Evolutionary conservation across 2,113 vertebrate species (phyloP).

Genomic region (Alouatta palliata): DNA sequence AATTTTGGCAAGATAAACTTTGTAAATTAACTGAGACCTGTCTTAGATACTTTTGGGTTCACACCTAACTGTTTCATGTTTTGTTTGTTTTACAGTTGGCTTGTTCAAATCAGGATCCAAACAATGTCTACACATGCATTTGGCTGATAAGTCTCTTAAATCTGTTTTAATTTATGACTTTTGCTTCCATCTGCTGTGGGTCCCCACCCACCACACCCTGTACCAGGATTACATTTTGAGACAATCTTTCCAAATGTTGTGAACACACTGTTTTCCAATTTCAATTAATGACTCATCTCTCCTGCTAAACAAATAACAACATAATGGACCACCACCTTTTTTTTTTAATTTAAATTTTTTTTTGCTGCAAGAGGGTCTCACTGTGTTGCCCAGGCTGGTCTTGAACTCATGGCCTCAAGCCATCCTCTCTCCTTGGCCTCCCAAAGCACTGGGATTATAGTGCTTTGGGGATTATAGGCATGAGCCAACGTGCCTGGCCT

Average conservation of each 20-base stretch:
- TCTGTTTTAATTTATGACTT: constrained; percentile 14
- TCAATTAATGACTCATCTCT: background rate
- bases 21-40: too few species aligned
- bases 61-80: background rate
- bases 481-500: too few species aligned
- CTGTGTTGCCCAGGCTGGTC: too few species aligned
- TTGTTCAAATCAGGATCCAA: background rate
- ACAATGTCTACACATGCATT: background rate
- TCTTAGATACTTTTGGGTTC: too few species aligned
- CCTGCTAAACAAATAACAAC: background rate
- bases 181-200: background rate
- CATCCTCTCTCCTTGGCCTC: too few species aligned
- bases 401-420: too few species aligned
- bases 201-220: background rate
- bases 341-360: too few species aligned
- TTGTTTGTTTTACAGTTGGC: background rate
- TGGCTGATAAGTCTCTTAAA: background rate
- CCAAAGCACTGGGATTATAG: too few species aligned
- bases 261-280: background rate
- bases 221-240: background rate
- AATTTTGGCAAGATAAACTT: too few species aligned
- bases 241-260: background rate
- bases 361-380: too few species aligned
- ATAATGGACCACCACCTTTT: too few species aligned
- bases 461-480: too few species aligned